These are phyloP conservation scores for Erannis defoliaria DNA, from an alignment of 2,888 invertebrate genomes.

Conservation along the genomic window DNA sequence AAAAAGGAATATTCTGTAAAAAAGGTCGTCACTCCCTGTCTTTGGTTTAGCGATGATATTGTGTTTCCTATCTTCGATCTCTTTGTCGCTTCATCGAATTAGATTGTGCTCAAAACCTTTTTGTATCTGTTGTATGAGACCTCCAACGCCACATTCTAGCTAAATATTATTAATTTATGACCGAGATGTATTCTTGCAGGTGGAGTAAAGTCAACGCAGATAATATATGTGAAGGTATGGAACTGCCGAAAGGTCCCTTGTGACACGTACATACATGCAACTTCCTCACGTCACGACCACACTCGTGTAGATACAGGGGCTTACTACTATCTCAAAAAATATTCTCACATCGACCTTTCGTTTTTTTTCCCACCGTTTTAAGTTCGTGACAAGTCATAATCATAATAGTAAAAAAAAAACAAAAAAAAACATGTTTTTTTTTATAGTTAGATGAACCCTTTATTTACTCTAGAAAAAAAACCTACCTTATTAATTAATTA, in stretches of 20 bases:
- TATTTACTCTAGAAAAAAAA: no score
- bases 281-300: conserved; percentile 1
- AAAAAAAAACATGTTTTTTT: no score
- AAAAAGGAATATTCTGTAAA: no score
- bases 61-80: no score
- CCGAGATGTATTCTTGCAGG: conserved; percentile 11
- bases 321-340: no score
- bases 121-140: not conserved
- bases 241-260: conserved; percentile 6
- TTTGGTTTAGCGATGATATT: no score
- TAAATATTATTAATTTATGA: conserved; percentile 19
- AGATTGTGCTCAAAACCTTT: not conserved
- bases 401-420: no score
- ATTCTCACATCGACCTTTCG: not conserved
- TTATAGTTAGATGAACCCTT: no score
- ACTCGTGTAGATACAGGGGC: not conserved
- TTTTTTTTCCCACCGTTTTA: not conserved
- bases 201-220: not conserved
- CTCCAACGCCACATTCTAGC: conserved; percentile 3
- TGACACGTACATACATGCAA: not conserved
- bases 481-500: no score
- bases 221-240: not conserved
- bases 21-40: no score
- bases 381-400: not conserved
- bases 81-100: no score